Conservation (phyloP, 2,113 vertebrate species). For the Boleophthalmus pectinirostris region DNA sequence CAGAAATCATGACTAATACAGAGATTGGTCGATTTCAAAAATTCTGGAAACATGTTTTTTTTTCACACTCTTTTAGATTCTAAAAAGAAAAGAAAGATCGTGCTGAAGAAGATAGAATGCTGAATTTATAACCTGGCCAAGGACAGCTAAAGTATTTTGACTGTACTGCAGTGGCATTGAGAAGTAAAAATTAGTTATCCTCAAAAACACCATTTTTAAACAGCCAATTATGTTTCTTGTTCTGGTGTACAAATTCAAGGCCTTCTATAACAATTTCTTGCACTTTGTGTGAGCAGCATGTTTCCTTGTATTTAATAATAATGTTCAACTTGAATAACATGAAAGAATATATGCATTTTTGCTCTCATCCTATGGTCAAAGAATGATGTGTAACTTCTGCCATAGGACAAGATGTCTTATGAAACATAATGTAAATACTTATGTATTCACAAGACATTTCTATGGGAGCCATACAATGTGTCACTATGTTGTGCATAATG, state of each 20-base stretch:
- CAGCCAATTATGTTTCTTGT: background rate
- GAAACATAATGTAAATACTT: background rate
- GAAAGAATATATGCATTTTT: background rate
- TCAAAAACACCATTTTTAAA: background rate
- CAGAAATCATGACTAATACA: background rate
- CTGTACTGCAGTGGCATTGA: background rate
- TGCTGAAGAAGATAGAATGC: background rate
- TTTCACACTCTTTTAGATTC: background rate
- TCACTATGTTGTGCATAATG: background rate
- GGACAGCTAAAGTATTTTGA: background rate
- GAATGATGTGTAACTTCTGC: background rate
- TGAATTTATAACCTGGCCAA: background rate
- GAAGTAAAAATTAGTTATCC: background rate
- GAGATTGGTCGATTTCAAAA: constrained; percentile 2
- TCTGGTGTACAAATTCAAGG: background rate
- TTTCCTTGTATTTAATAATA: background rate
- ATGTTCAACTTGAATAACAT: background rate
- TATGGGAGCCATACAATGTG: background rate
- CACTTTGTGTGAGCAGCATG: background rate
- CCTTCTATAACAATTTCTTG: background rate
- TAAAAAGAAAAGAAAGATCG: background rate
- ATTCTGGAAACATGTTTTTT: background rate
- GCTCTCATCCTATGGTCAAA: background rate
- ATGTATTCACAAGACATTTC: background rate
- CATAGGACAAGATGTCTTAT: background rate